Percentiles rank a stretch among this genome's conserved stretches.
These are phyloP conservation scores for Tholera decimalis DNA, from an alignment of 2,888 invertebrate species.

Conservation along the genomic window DNA sequence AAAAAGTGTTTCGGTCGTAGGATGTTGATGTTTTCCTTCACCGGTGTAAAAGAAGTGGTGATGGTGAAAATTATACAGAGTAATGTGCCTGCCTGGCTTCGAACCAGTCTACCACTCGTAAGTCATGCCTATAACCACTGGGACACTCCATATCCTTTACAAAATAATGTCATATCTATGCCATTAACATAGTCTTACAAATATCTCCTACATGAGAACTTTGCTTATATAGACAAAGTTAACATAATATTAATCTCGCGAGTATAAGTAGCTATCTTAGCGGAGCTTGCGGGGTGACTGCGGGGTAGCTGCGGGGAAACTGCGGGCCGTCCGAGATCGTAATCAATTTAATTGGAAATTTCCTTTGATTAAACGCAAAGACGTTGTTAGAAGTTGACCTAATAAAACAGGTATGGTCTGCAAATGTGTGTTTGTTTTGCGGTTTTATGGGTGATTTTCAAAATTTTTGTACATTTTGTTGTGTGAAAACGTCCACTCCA, in stretches of 20 bases:
- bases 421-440: conserved; percentile 57
- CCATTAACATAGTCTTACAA: conserved; percentile 12
- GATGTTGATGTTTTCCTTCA: too few relatives aligned
- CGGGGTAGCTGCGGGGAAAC: conserved; percentile 55
- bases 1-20: too few relatives aligned
- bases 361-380: conserved; percentile 92
- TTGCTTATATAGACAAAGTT: conserved; percentile 34
- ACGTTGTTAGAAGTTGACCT: conserved; percentile 91
- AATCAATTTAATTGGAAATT: conserved; percentile 92
- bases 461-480: too few relatives aligned
- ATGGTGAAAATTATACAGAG: too few relatives aligned
- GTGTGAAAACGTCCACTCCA: too few relatives aligned
- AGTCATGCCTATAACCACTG: too few relatives aligned
- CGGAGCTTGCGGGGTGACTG: conserved; percentile 37
- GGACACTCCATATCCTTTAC: too few relatives aligned
- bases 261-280: conserved; percentile 55
- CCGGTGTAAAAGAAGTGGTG: too few relatives aligned
- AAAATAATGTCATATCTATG: neutral
- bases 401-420: conserved; percentile 86
- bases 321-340: conserved; percentile 79
- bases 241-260: conserved; percentile 53
- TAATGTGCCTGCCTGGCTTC: too few relatives aligned
- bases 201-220: conserved; percentile 32
- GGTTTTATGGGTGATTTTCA: neutral
- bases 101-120: too few relatives aligned